Base-by-base conservation (phyloP, 2,888 invertebrate species). In the Terebella lapidaria region DNA sequence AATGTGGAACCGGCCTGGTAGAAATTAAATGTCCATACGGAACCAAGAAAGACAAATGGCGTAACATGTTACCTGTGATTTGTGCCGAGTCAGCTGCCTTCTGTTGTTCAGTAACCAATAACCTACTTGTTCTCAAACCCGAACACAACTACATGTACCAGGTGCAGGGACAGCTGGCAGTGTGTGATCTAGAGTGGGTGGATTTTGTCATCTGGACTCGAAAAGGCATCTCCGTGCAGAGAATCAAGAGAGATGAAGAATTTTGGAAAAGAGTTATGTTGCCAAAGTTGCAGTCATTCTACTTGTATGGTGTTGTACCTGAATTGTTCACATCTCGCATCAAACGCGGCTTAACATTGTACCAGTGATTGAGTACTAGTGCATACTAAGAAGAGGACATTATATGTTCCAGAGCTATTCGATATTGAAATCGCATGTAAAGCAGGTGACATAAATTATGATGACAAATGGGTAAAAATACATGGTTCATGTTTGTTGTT, bases 131-230 rank as follows among this genome's bases (percentile, higher is more conserved):
- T n/a, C 49, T 49, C 5, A 10, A 49, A 24, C 5, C 24, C 5
- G 49, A 49, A 22, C 49, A 49, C 49, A 49, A 49, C 49, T 49
- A 49, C 49, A 49, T 49, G 49, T 49, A n/a, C 49, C 49, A 49
- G 22, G 49, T 49, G 10, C 49, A 49, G 24, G 49, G 49, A n/a
- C 24, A 49, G 49, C 10, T 49, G 49, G 15, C 18, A 22, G 5
- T 22, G 5, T 49, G 49, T 22, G 5, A 24, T 5, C 49, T 10
- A 49, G 10, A 15, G 22, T 49, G 49, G 49, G 49, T 49, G 18
- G 49, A 49, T 49, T 49, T 49, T 24, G 24, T 49, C 15, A 10
- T 49, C 24, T 49, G 49, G 49, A 49, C 49, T 5, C 15, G 49
- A 24, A 49, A 49, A 24, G 24, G 49, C 5, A 10, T 49, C 18